Base-by-base conservation (phyloP, 1,140 invertebrate genomes). In the Drosophila burlai region DNA sequence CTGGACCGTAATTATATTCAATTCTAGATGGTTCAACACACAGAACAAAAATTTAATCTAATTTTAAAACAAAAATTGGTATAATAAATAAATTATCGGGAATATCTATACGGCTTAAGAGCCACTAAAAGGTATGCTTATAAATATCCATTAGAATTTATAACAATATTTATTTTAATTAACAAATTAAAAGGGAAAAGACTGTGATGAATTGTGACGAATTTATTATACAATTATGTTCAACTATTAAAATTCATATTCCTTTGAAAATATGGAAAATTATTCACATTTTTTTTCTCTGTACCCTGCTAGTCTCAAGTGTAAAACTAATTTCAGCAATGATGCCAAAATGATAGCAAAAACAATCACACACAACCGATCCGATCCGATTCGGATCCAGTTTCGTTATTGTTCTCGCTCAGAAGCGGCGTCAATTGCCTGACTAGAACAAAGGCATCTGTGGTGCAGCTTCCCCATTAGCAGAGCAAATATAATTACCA, bases 401-500 rank as follows among this genome's bases (percentile, higher is more conserved):
- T 64, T 76, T 76, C 73, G 43, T 49, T 75, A 75, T 76, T 64
- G 73, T 75, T 64, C 52, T 54, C 21, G 43, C 24, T 43, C 38
- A 34, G 43, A 57, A 68, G 73, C 64, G 63, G 73, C 73, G 73
- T 78, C 73, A 68, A 77, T 77, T 77, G 79, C 49, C 58, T 40
- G 86, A 86, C 65, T 87, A 72, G 83, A 80, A 87, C 83, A 87
- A 86, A 64, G 57, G 64, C 82, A 55, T 49, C 62, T 58, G 72
- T 21, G 21, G 50, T 18, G 26, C 47, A 74, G 59, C 21, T 71
- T 55, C n/a, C 38, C 54, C 75, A 79, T 79, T 83, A 83, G 76
- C 81, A 65, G 50, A 83, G 83, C 75, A 83, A 86, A 87, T 83
- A 86, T 86, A 86, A 86, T 87, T 86, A 83, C 76, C 45, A 82